phyloP scores from a whole-genome alignment of 1,140 invertebrate genomes.

The Drosophila punjabiensis region DNA sequence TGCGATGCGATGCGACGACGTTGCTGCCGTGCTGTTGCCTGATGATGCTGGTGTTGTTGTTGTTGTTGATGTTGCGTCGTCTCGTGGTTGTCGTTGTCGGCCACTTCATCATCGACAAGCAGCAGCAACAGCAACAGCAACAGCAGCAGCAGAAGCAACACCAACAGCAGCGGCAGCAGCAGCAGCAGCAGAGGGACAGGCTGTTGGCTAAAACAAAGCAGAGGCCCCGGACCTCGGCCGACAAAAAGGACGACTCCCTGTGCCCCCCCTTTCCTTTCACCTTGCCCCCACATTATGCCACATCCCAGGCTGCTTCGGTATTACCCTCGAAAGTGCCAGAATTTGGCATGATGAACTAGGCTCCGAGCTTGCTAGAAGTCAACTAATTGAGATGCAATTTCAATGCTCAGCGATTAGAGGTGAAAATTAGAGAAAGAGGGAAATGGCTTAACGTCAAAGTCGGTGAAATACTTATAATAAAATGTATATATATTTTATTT shows the following conservation, averaged over 20 bases:
- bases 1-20: conserved; percentile 52
- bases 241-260: conserved; percentile 60
- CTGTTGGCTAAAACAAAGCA: conserved; percentile 77
- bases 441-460: neutral
- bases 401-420: neutral
- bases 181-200: conserved; percentile 33
- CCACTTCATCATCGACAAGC: conserved; percentile 79
- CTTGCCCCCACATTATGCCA: conserved; percentile 12
- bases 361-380: neutral
- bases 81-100: conserved; percentile 62
- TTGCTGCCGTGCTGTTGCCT: conserved; percentile 30
- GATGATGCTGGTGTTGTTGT: conserved; percentile 16
- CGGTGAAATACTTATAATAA: neutral
- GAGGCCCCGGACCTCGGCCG: conserved; percentile 48
- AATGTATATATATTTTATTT: neutral
- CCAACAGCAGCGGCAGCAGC: conserved; percentile 7
- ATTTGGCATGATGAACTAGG: conserved; percentile 5
- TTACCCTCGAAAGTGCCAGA: conserved; percentile 39
- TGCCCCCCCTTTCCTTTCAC: conserved; percentile 19
- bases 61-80: conserved; percentile 35
- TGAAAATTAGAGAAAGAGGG: neutral
- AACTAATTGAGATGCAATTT: conserved; percentile 8
- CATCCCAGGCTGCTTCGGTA: conserved; percentile 12
- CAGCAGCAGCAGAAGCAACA: conserved; percentile 5
- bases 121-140: conserved; percentile 24